Evolutionary conservation across 2,113 vertebrate species (phyloP).

Genomic region (Urocolius indicus): DNA sequence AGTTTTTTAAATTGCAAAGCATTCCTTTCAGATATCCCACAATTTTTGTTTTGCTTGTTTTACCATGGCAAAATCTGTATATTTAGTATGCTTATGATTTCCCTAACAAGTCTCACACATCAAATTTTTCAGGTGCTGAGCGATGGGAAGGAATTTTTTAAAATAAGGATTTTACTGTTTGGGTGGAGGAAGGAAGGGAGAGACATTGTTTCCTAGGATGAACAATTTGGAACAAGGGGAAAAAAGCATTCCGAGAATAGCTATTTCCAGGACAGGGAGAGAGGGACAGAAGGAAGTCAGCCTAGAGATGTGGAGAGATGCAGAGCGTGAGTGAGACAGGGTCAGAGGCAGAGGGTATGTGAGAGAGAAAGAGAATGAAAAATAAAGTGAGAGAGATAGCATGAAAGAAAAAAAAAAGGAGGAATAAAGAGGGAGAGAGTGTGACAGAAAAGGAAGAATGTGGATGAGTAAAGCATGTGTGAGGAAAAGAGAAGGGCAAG

Average conservation of each 20-base stretch:
- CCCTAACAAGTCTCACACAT: not conserved
- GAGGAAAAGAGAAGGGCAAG: not conserved
- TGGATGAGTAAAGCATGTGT: fast-evolving
- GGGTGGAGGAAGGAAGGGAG: not conserved
- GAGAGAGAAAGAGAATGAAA: not conserved
- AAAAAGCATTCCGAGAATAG: not conserved
- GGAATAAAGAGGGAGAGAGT: not conserved
- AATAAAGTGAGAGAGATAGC: not conserved
- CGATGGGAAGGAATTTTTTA: not conserved
- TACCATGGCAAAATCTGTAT: not conserved
- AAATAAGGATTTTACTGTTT: not conserved
- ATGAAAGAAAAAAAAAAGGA: not conserved
- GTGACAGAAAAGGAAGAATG: not conserved
- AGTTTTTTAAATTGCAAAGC: not conserved
- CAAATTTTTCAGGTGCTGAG: not conserved
- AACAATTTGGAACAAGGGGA: not conserved
- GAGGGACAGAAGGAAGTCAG: not conserved
- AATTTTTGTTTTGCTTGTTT: not conserved
- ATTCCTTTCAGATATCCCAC: not conserved
- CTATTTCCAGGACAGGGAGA: not conserved
- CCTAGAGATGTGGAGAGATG: not conserved
- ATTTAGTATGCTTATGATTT: not conserved
- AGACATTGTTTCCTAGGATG: not conserved
- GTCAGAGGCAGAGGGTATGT: not conserved
- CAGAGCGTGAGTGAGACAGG: not conserved